These are phyloP conservation scores for Mesodorylaimus sp. DNA, from an alignment of 2,888 invertebrate genomes.

Conservation along the genomic window DNA sequence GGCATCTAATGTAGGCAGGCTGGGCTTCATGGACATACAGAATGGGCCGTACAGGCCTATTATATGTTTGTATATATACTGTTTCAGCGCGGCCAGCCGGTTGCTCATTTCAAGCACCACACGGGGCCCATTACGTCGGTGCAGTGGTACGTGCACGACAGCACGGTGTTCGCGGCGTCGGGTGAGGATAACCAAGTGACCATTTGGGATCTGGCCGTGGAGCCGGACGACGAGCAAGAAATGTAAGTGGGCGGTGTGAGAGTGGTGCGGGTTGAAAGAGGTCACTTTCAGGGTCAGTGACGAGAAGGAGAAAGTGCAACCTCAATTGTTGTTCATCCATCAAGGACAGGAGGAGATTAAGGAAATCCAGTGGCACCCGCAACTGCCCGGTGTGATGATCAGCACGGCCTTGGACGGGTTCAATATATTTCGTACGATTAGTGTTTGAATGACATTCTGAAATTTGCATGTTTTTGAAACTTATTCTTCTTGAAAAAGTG, in stretches of 20 bases:
- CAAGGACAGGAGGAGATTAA: constrained; percentile 94
- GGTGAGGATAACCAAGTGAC: constrained; percentile 89
- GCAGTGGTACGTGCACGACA: constrained; percentile 86
- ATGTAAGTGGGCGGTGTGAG: background rate
- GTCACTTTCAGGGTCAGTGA: background rate
- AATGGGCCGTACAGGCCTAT: no score
- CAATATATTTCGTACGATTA: constrained; percentile 90
- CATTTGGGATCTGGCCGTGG: constrained; percentile 85
- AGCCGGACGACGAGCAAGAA: constrained; percentile 47
- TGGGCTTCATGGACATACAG: no score
- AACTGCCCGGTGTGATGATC: constrained; percentile 73
- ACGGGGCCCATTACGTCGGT: constrained; percentile 77
- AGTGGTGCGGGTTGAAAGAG: no score
- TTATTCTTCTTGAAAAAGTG: no score
- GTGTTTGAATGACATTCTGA: no score
- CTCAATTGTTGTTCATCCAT: constrained; percentile 88
- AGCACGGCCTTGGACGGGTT: constrained; percentile 88
- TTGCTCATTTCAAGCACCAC: constrained; percentile 88
- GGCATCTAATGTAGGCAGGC: no score
- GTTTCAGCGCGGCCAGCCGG: constrained; percentile 44
- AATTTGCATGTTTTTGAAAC: no score
- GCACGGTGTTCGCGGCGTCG: constrained; percentile 74
- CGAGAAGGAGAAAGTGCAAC: constrained; percentile 46
- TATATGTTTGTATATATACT: no score
- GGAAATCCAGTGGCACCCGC: constrained; percentile 94